phyloP scores from a whole-genome alignment of 2,113 vertebrate genomes.

The Acanthisitta chloris region DNA sequence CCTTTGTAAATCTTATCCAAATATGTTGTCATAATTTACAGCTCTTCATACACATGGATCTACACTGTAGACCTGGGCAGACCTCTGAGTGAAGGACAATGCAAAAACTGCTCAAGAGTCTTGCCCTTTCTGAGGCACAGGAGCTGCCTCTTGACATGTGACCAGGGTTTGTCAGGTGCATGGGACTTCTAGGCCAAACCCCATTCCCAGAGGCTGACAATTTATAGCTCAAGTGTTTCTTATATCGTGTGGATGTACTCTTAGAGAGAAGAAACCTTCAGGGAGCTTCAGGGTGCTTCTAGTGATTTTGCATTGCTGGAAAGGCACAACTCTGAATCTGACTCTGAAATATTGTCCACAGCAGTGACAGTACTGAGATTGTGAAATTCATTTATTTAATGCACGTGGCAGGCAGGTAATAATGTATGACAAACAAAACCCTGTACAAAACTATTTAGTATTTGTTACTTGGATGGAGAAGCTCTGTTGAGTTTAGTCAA shows the following conservation, averaged over 20 bases:
- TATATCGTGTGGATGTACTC: neutral
- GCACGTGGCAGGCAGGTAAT: neutral
- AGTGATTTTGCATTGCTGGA: neutral
- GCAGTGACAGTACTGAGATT: neutral
- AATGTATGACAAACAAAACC: neutral
- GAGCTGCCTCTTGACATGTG: neutral
- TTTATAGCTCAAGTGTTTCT: neutral
- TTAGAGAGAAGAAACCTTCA: neutral
- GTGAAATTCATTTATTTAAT: neutral
- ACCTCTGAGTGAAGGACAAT: neutral
- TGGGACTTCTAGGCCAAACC: neutral
- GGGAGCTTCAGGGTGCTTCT: neutral
- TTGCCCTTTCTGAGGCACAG: neutral
- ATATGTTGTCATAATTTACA: neutral
- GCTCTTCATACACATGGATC: neutral
- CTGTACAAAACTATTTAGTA: neutral
- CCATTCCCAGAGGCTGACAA: neutral
- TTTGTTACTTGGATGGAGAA: neutral
- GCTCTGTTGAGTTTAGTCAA: neutral
- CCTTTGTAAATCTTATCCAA: neutral
- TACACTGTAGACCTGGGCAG: neutral
- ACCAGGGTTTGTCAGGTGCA: neutral
- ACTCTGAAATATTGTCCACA: neutral
- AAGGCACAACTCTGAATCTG: neutral
- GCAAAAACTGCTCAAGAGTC: neutral